A percentile compares a stretch with the other conserved stretches of the same genome.
Evolutionary conservation across 2,888 invertebrate species (phyloP).

Genomic region (Sepioteuthis lessoniana): DNA sequence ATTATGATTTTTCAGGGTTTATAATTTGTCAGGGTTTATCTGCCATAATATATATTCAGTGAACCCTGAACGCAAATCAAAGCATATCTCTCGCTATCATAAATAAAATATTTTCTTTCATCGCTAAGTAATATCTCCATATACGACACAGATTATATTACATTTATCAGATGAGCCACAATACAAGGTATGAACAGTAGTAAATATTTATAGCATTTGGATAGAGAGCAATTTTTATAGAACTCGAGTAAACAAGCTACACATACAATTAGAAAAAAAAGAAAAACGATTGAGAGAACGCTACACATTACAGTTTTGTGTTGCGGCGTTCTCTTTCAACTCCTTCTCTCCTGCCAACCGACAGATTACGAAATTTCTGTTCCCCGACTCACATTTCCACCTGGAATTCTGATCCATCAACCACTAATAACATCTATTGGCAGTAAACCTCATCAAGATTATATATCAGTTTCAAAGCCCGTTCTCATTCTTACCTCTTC

Average conservation of each 20-base stretch:
- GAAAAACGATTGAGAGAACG: neutral
- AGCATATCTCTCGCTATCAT: too few species aligned
- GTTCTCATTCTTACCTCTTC: neutral
- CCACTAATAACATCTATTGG: neutral
- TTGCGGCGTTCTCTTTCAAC: neutral
- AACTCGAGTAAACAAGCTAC: neutral
- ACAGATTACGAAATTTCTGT: neutral
- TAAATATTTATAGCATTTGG: neutral
- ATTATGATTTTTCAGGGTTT: too few species aligned
- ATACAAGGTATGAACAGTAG: neutral
- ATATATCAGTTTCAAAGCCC: neutral
- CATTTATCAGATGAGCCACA: neutral
- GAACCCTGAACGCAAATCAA: neutral
- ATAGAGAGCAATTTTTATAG: neutral
- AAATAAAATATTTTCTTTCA: too few species aligned
- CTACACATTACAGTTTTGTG: neutral
- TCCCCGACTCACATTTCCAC: neutral
- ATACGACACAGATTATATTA: neutral
- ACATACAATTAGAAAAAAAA: neutral
- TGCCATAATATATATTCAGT: neutral
- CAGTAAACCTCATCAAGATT: neutral
- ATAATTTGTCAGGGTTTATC: neutral
- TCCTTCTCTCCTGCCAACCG: neutral
- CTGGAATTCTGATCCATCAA: neutral
- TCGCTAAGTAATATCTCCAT: neutral